Conservation (phyloP, 2,113 vertebrate species). For the Eupsittula cactorum region DNA sequence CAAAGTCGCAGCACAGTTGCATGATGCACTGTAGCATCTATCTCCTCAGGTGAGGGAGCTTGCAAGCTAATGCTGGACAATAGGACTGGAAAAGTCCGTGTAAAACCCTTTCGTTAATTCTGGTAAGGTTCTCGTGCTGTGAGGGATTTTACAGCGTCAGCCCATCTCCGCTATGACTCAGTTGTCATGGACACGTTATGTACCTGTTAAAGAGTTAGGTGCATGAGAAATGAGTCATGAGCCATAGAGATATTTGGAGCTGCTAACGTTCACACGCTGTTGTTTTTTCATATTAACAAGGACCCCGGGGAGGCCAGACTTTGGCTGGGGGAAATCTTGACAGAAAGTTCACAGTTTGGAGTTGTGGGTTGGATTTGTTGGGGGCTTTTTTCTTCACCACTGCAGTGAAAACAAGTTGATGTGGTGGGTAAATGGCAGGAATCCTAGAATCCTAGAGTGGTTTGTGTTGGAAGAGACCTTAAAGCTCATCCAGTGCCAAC, state of each 20-base stretch:
- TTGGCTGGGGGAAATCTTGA: not conserved
- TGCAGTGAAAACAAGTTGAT: not conserved
- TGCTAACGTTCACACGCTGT: not conserved
- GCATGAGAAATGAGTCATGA: not conserved
- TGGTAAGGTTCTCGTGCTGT: rapidly evolving
- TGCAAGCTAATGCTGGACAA: not conserved
- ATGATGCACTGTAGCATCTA: rapidly evolving
- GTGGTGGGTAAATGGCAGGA: not conserved
- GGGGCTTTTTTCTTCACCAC: not conserved
- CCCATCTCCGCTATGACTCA: not conserved
- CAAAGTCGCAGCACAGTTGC: rapidly evolving
- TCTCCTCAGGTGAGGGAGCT: not conserved
- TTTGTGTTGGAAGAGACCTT: not conserved
- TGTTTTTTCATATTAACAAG: slow-evolving; percentile 13
- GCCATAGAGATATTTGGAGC: slow-evolving; percentile 47
- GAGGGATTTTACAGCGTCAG: not conserved
- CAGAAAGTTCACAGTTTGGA: not conserved
- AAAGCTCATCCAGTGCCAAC: not conserved
- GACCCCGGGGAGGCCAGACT: not conserved
- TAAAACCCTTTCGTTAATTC: not conserved
- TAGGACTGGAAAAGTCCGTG: not conserved
- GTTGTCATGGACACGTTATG: rapidly evolving
- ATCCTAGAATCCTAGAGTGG: not conserved
- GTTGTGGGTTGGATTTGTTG: not conserved
- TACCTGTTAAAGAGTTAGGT: not conserved